A percentile compares a stretch with the other conserved stretches of the same genome.
Evolutionary conservation across 2,113 vertebrate species (phyloP).

Genomic region (Bos taurus): DNA sequence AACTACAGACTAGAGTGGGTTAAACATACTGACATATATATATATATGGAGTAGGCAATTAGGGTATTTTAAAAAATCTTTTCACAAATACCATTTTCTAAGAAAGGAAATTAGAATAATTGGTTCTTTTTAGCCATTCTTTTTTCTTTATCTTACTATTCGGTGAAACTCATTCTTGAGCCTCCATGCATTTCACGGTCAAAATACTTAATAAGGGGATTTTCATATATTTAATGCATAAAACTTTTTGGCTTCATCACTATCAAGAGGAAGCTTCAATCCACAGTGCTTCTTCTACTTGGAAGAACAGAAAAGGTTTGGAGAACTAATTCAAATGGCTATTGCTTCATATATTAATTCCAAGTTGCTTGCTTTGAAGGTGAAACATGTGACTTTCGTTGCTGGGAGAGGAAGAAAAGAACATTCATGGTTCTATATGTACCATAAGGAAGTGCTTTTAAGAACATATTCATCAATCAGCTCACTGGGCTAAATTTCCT

Average conservation of each 20-base stretch:
- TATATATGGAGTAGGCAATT: neutral
- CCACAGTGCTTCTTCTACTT: neutral
- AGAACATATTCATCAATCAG: neutral
- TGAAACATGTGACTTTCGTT: neutral
- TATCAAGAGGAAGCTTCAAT: neutral
- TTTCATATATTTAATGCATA: neutral
- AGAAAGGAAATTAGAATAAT: neutral
- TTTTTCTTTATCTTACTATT: neutral
- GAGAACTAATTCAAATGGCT: neutral
- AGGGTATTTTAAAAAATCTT: neutral
- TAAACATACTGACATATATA: neutral
- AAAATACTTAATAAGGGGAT: neutral
- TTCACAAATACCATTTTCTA: neutral
- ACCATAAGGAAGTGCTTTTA: neutral
- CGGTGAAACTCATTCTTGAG: neutral
- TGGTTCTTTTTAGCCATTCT: neutral
- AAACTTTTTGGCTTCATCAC: neutral
- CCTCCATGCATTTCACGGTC: neutral
- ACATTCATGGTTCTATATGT: neutral
- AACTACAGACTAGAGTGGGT: neutral
- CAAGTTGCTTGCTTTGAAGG: neutral
- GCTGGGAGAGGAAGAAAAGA: neutral
- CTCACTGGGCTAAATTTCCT: neutral
- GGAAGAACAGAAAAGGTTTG: neutral
- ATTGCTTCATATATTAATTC: neutral